Percentiles rank a stretch among this genome's conserved stretches.
These are phyloP conservation scores for Chloebia gouldiae DNA, from an alignment of 2,113 vertebrate genomes.

Conservation along the genomic window DNA sequence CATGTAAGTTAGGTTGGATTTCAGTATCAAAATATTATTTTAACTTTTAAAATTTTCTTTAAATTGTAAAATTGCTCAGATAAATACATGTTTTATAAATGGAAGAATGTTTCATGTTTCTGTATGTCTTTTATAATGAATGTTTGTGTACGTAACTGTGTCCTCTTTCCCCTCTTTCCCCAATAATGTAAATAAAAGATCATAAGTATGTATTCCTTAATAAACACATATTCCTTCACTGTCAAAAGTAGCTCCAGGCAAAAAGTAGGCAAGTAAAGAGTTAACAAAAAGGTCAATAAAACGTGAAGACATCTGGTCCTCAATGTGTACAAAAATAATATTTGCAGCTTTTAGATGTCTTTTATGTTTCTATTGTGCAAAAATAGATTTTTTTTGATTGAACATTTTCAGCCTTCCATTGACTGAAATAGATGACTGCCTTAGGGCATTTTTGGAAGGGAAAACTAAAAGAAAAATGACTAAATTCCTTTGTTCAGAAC, in stretches of 20 bases:
- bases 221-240: conserved; percentile 6
- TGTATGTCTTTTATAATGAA: not conserved
- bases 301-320: conserved; percentile 51
- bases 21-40: not conserved
- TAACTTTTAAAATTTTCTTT: not conserved
- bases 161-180: not conserved
- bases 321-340: conserved; percentile 55
- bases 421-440: conserved; percentile 65
- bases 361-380: conserved; percentile 44
- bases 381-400: conserved; percentile 58
- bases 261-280: conserved; percentile 52
- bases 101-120: not conserved
- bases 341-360: conserved; percentile 60
- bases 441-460: conserved; percentile 63
- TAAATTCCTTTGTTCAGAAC: conserved; percentile 18
- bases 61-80: not conserved
- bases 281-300: conserved; percentile 65
- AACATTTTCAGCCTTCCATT: conserved; percentile 64
- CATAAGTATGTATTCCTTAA: not conserved
- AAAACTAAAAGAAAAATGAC: conserved; percentile 15
- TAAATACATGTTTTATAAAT: not conserved
- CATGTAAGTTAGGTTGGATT: not conserved
- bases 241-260: conserved; percentile 46
- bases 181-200: not conserved
- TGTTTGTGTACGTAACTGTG: not conserved